Evolutionary conservation across 2,113 vertebrate species (phyloP).

Genomic region (Cromileptes altivelis): DNA sequence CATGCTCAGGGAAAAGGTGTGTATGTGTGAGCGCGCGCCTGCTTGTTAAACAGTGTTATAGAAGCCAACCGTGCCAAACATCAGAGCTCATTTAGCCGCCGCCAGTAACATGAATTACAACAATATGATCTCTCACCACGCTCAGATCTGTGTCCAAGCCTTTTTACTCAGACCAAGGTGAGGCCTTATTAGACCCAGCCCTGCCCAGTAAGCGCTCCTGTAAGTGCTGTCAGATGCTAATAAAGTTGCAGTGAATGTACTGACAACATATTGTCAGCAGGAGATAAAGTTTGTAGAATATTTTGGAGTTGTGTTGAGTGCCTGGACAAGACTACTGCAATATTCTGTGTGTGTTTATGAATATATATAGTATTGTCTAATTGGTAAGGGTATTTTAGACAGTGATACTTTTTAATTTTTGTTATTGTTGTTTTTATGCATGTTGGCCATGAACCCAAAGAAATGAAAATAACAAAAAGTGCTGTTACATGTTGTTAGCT

Average conservation of each 20-base stretch:
- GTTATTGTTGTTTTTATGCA: too few species aligned
- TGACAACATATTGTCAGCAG: conserved; percentile 21
- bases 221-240: conserved; percentile 80
- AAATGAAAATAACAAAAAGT: background rate
- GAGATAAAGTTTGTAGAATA: conserved; percentile 18
- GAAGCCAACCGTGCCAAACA: conserved; percentile 53
- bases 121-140: conserved; percentile 53
- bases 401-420: background rate
- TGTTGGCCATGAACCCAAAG: background rate
- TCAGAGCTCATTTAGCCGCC: conserved; percentile 64
- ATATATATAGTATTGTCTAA: background rate
- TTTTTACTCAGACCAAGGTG: conserved; percentile 26
- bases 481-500: background rate
- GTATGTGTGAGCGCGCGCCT: conserved; percentile 10
- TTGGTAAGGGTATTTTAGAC: background rate
- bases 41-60: conserved; percentile 62
- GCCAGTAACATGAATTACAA: conserved; percentile 68
- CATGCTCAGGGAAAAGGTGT: conserved; percentile 9
- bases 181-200: conserved; percentile 48
- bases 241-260: conserved; percentile 55
- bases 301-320: background rate
- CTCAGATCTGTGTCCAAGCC: conserved; percentile 76
- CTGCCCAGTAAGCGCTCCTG: conserved; percentile 55
- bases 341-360: background rate
- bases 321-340: background rate